Evolutionary conservation across 2,113 vertebrate genomes (phyloP), one percentile per base, ranked within the genome.

Genomic region (Ciconia maguari): DNA sequence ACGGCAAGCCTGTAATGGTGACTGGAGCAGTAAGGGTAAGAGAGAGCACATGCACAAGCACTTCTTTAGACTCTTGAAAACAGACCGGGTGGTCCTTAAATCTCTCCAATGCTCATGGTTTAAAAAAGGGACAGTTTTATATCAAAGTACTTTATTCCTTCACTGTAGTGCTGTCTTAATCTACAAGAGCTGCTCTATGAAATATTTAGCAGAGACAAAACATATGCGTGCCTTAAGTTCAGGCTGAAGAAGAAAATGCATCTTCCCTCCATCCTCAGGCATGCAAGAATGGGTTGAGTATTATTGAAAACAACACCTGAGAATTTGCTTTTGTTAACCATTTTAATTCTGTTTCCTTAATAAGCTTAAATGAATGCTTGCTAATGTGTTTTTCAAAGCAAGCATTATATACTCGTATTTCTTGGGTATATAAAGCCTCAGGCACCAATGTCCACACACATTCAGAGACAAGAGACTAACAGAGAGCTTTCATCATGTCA

Each of bases 111-210:
- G 62, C 85, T 96, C 76, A 61, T 4, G 3, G 2, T 81, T 95
- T 96, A 17, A 72, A 94, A 89, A 66, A 80, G 29, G 26, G 48
- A 69, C 41, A 55, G 69, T 74, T 94, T 97, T 85, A 89, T 72
- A 96, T 65, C 87, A 49, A 66, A 54, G 82, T 86, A 82, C 36
- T 95, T 90, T 76, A 83, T 71, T 83, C 77, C 78, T 90, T 92
- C 89, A 72, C 44, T 65, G 41, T 30, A 24, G 44, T 16, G 57
- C 71, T 85, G 81, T 38, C 83, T 83, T 78, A 51, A 88, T n/a
- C 76, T 58, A 32, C 65, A 79, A 76, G 16, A 57, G 66, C n/a
- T 69, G 48, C 66, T 76, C 62, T 51, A 18, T 54, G 38, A 83
- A 95, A 95, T 92, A 77, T 81, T 94, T 12, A 95, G 82, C 54